Base-by-base conservation (phyloP, 2,113 vertebrate genomes). In the Mesitornis unicolor region DNA sequence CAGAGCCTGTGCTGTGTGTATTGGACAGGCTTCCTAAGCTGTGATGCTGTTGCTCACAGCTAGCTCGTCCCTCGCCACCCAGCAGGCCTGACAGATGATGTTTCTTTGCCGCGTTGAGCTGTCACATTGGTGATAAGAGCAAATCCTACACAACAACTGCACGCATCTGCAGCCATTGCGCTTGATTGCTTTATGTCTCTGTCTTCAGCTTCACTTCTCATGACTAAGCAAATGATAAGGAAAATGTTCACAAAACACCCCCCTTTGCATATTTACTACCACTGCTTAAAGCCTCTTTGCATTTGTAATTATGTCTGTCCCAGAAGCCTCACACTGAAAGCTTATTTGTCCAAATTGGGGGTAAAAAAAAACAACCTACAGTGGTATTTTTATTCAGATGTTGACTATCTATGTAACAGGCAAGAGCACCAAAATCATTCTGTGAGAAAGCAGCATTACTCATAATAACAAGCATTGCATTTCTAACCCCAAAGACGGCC, bases 1-100 rank as follows among this genome's bases (percentile, higher is more conserved):
- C 0, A 24, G 28, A 24, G 16, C n/a, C 28, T 0, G 2, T 38
- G 47, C 2, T 13, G 4, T 7, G 7, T 9, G 10, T 38, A 12
- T 2, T 17, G 45, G 31, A 35, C 0, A 2, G 40, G 61, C 20
- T 54, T 67, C 57, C 57, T 4, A 36, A 42, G 35, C 3, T 38
- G 60, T 15, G 38, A 1, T 22, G 33, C 8, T 43, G 0, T 2
- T 50, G 7, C 51, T 61, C 2, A 0, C 7, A 28, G 29, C 61
- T 5, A 7, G 56, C 47, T 16, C 15, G 43, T 38, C 38, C 47
- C 63, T 1, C 2, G 61, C 20, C 43, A 1, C 10, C 35, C 10
- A 43, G 54, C 53, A 59, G 64, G 25, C 48, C 50, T 36, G 3
- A 4, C 6, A 22, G 59, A 24, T 36, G 22, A 18, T 25, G 45